Percentiles rank a stretch among this genome's conserved stretches.
Conservation (phyloP, 1,140 invertebrate genomes). For the Microplitis mediator region DNA sequence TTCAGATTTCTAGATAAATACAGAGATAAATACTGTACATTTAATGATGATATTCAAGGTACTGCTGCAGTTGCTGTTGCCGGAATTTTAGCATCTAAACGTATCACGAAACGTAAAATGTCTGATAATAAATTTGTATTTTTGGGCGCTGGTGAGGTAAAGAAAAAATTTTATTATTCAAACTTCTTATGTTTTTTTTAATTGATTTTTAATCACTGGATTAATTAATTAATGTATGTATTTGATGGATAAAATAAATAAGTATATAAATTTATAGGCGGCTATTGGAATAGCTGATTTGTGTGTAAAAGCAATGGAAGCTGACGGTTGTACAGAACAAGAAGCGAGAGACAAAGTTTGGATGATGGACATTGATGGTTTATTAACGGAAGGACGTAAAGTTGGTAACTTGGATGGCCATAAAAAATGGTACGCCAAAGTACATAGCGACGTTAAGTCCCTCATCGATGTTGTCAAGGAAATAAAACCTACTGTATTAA, state of each 20-base stretch:
- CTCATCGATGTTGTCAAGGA: conserved; percentile 80
- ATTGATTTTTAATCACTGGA: too few species aligned
- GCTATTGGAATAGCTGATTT: conserved; percentile 88
- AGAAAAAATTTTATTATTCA: conserved; percentile 13
- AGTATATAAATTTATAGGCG: conserved; percentile 63
- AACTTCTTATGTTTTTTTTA: too few species aligned
- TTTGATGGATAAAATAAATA: background rate
- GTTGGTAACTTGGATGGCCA: conserved; percentile 78
- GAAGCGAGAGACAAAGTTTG: conserved; percentile 85
- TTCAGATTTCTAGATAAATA: conserved; percentile 91
- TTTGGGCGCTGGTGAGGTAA: conserved; percentile 87
- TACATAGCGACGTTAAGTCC: conserved; percentile 76
- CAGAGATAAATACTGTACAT: conserved; percentile 86
- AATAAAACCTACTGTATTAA: conserved; percentile 83
- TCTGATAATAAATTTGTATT: conserved; percentile 87
- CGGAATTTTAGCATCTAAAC: conserved; percentile 82
- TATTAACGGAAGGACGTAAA: conserved; percentile 75
- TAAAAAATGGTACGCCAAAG: conserved; percentile 83
- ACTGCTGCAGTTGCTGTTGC: conserved; percentile 93
- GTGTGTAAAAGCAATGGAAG: conserved; percentile 84
- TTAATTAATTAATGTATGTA: too few species aligned
- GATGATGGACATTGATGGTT: conserved; percentile 86
- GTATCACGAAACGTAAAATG: conserved; percentile 79
- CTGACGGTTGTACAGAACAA: conserved; percentile 76
- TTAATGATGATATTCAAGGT: conserved; percentile 97